These are phyloP conservation scores for Brachionus rubens DNA, from an alignment of 1,140 invertebrate species.

Conservation along the genomic window DNA sequence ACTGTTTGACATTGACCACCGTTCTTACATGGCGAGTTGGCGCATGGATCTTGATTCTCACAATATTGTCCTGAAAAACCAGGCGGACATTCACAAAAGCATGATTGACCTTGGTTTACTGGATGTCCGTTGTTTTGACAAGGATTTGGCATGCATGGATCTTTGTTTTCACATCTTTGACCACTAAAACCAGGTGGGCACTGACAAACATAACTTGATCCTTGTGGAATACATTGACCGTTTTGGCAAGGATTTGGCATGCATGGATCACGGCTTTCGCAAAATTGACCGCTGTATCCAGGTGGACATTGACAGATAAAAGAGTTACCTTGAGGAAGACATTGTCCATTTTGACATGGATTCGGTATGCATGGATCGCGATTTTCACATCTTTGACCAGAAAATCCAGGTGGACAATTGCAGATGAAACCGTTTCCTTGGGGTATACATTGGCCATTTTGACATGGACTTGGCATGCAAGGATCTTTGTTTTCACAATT, in stretches of 20 bases:
- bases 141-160: slow-evolving; percentile 44
- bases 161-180: slow-evolving; percentile 1
- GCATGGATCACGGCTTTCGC: slow-evolving; percentile 67
- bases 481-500: slow-evolving; percentile 15
- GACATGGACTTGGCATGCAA: not conserved
- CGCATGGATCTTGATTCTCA: slow-evolving; percentile 19
- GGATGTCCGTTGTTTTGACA: slow-evolving; percentile 48
- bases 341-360: slow-evolving; percentile 39
- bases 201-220: slow-evolving; percentile 65
- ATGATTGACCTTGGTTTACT: not conserved
- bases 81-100: slow-evolving; percentile 39
- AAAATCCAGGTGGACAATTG: slow-evolving; percentile 44
- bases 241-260: slow-evolving; percentile 81
- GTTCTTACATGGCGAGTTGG: slow-evolving; percentile 17
- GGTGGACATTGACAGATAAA: slow-evolving; percentile 51
- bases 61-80: slow-evolving; percentile 46
- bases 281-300: slow-evolving; percentile 51
- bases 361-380: slow-evolving; percentile 9
- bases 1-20: slow-evolving; percentile 4
- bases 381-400: slow-evolving; percentile 46
- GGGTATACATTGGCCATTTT: slow-evolving; percentile 42
- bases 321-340: not conserved
- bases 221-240: slow-evolving; percentile 70
- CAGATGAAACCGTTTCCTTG: slow-evolving; percentile 41
- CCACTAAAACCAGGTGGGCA: slow-evolving; percentile 25